Percentiles rank a stretch among this genome's conserved stretches.
Conservation (phyloP, 2,888 invertebrate species). For the Yponomeuta plumbellus region DNA sequence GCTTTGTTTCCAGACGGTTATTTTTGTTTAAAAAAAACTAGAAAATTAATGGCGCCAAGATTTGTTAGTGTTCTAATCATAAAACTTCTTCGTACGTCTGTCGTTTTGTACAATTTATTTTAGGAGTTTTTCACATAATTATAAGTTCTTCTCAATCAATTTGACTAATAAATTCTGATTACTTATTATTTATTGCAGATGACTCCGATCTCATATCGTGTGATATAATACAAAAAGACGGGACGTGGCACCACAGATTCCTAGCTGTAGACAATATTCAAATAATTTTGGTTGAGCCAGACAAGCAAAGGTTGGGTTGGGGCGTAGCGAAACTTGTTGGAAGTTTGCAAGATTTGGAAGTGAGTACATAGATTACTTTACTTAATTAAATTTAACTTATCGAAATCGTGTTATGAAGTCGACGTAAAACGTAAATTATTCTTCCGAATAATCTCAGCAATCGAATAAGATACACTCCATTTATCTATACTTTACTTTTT, state of each 20-base stretch:
- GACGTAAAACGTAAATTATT: too few species aligned
- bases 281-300: constrained; percentile 97
- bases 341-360: constrained; percentile 96
- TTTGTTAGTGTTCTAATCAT: too few species aligned
- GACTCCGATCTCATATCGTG: constrained; percentile 98
- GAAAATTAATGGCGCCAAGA: not conserved
- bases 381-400: too few species aligned
- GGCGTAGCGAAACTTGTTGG: constrained; percentile 98
- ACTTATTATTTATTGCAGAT: constrained; percentile 77
- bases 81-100: not conserved
- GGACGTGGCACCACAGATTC: constrained; percentile 93
- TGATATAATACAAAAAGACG: constrained; percentile 93
- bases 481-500: too few species aligned
- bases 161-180: too few species aligned
- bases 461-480: too few species aligned
- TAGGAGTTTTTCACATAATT: too few species aligned
- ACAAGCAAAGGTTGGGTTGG: constrained; percentile 95
- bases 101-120: not conserved
- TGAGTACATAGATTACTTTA: constrained; percentile 32
- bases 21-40: too few species aligned
- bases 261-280: constrained; percentile 97
- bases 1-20: not conserved
- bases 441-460: too few species aligned
- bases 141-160: too few species aligned
- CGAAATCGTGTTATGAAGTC: too few species aligned